Percentiles rank a stretch among this genome's conserved stretches.
Evolutionary conservation across 2,113 vertebrate species (phyloP).

Genomic region (Vidua chalybeata): DNA sequence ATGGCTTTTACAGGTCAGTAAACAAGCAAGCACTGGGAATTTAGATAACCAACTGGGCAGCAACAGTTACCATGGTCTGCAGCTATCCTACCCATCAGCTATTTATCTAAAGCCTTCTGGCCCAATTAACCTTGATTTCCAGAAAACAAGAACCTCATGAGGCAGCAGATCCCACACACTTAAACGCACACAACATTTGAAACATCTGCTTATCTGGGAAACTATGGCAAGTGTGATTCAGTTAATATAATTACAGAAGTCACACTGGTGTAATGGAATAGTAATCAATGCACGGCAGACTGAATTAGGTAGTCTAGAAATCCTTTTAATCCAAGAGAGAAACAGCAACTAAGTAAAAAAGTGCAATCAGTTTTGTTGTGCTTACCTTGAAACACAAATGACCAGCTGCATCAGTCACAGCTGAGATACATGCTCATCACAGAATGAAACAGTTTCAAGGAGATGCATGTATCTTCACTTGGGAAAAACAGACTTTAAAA

Average conservation of each 20-base stretch:
- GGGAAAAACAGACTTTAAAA: background rate
- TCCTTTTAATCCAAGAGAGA: background rate
- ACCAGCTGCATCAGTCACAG: background rate
- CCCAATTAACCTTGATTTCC: constrained; percentile 33
- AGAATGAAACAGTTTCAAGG: background rate
- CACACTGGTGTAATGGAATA: constrained; percentile 44
- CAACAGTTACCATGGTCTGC: constrained; percentile 9
- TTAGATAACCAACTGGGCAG: constrained; percentile 11
- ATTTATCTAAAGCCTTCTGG: constrained; percentile 19
- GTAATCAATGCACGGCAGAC: constrained; percentile 6
- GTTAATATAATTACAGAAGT: constrained; percentile 51
- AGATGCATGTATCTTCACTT: background rate
- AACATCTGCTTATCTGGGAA: constrained; percentile 48
- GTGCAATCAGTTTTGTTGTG: background rate
- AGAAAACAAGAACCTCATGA: constrained; percentile 29
- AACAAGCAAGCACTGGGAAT: constrained; percentile 26
- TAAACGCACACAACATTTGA: background rate
- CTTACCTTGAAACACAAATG: background rate
- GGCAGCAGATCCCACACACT: background rate
- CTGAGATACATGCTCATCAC: background rate
- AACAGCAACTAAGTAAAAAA: background rate
- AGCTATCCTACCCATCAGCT: background rate
- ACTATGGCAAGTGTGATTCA: constrained; percentile 52
- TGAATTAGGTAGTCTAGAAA: constrained; percentile 8
- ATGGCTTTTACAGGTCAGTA: constrained; percentile 75